Conservation (phyloP, 2,888 invertebrate genomes). For the Apamea crenata region DNA sequence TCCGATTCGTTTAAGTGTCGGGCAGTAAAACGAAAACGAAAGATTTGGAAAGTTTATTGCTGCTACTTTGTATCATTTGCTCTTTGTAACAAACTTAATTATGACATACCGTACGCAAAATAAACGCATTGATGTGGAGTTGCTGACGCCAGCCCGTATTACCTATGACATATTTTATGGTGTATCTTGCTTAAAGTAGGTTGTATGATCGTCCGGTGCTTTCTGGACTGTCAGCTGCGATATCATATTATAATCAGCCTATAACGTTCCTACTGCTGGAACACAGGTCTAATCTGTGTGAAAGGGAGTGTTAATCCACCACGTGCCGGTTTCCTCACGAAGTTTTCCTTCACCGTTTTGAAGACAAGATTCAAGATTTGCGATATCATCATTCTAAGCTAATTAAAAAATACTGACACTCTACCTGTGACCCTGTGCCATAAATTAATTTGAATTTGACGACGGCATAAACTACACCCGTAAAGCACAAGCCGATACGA, state of each 20-base stretch:
- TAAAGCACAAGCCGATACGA: not conserved
- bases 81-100: not conserved
- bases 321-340: no score
- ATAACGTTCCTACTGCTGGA: no score
- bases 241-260: not conserved
- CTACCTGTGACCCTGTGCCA: not conserved
- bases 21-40: slow-evolving; percentile 33
- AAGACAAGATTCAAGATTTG: no score
- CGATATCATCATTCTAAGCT: not conserved
- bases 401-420: not conserved
- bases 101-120: not conserved
- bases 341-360: no score
- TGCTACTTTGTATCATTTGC: slow-evolving; percentile 12
- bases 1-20: slow-evolving; percentile 27
- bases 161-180: no score
- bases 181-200: not conserved
- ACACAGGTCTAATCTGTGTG: no score
- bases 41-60: slow-evolving; percentile 25
- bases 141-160: no score
- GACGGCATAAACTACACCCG: not conserved
- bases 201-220: not conserved
- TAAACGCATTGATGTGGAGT: no score
- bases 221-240: not conserved
- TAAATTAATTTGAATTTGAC: not conserved
- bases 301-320: no score